These are phyloP conservation scores for Lithodes maja DNA, from an alignment of 2,888 invertebrate genomes.

Conservation along the genomic window DNA sequence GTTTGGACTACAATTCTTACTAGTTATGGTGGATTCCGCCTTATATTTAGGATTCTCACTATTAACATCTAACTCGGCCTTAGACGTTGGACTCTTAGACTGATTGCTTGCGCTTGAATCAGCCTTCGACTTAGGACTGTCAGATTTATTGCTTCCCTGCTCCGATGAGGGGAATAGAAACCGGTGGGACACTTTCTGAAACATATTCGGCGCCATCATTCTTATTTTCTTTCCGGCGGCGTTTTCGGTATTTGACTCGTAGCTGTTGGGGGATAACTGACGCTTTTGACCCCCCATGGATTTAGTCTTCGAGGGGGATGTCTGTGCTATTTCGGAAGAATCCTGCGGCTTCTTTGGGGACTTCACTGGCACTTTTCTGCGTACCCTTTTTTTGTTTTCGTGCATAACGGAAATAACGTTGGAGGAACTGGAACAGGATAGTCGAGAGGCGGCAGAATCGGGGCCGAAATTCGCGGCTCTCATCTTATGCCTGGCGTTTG, in stretches of 20 bases:
- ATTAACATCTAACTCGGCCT: neutral
- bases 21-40: too few relatives aligned
- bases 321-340: neutral
- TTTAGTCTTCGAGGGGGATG: conserved; percentile 1
- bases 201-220: conserved; percentile 39
- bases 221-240: conserved; percentile 30
- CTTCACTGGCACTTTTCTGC: neutral
- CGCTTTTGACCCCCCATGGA: conserved; percentile 7
- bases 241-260: neutral
- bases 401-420: conserved; percentile 38
- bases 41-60: neutral
- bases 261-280: conserved; percentile 2
- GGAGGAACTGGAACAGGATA: conserved; percentile 19
- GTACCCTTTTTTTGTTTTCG: neutral
- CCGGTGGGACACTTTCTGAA: conserved; percentile 4
- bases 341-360: neutral
- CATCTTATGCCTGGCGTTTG: neutral
- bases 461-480: conserved; percentile 23
- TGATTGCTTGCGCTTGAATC: too few relatives aligned
- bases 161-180: neutral
- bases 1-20: neutral
- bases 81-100: neutral
- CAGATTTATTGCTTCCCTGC: neutral
- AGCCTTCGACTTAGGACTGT: neutral
- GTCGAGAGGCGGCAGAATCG: neutral